Evolutionary conservation across 2,797 vertebrate species (phyloP).

Genomic region (Dicrostonyx torquatus): DNA sequence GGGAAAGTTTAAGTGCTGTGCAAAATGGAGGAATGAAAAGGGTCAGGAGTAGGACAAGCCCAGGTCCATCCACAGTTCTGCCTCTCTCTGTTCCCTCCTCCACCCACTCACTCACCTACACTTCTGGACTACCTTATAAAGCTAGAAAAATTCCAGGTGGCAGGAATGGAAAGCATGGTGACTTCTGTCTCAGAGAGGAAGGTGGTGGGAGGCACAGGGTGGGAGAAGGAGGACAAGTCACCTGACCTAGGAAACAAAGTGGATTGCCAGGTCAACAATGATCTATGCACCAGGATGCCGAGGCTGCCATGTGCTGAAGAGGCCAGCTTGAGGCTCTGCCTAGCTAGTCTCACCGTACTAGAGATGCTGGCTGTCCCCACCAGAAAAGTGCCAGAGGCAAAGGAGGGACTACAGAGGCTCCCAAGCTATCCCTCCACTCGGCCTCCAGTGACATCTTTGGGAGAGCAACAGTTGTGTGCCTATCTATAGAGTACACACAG

Average conservation of each 20-base stretch:
- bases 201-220: rapidly evolving
- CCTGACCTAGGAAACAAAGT: not conserved
- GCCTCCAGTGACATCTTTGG: not conserved
- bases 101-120: not conserved
- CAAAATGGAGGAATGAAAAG: not conserved
- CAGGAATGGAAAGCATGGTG: rapidly evolving
- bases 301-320: not conserved
- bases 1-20: not conserved
- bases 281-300: not conserved
- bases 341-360: rapidly evolving
- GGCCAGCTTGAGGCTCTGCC: not conserved
- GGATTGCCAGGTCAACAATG: not conserved
- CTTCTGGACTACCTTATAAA: not conserved
- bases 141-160: not conserved
- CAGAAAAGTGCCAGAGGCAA: not conserved
- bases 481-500: not conserved
- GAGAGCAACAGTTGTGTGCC: not conserved
- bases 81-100: too few species aligned
- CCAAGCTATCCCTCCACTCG: rapidly evolving
- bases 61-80: too few species aligned
- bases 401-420: not conserved
- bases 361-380: not conserved
- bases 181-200: too few species aligned
- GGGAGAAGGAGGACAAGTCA: not conserved
- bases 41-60: not conserved